phyloP scores from a whole-genome alignment of 2,113 vertebrate genomes.

The Lophius piscatorius region DNA sequence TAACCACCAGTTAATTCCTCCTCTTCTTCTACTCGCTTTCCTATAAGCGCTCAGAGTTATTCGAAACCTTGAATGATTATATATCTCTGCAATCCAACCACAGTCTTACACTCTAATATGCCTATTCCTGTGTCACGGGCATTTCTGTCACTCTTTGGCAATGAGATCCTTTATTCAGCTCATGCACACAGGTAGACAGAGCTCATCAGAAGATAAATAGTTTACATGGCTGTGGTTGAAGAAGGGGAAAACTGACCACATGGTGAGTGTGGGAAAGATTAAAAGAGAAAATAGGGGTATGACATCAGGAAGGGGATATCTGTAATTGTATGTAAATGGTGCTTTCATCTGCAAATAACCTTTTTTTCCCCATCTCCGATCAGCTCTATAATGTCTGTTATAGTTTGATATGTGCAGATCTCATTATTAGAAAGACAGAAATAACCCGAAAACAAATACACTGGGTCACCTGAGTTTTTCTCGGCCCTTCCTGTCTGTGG shows the following conservation, averaged over 20 bases:
- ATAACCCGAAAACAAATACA: slow-evolving; percentile 1
- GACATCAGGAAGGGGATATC: too few species aligned
- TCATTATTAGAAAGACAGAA: not conserved
- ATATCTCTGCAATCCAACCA: slow-evolving; percentile 16
- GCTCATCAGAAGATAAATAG: not conserved
- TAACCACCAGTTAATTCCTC: not conserved
- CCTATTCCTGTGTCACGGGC: slow-evolving; percentile 15
- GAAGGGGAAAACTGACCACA: not conserved
- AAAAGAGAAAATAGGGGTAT: too few species aligned
- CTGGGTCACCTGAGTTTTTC: slow-evolving; percentile 11
- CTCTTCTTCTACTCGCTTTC: slow-evolving; percentile 5
- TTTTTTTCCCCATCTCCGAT: too few species aligned
- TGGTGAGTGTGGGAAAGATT: not conserved
- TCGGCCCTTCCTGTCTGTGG: slow-evolving; percentile 8
- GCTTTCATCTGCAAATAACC: not conserved
- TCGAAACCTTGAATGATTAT: slow-evolving; percentile 8
- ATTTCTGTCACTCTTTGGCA: too few species aligned
- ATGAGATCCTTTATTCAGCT: slow-evolving; percentile 48
- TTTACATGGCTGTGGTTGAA: slow-evolving; percentile 5
- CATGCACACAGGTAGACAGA: slow-evolving; percentile 26
- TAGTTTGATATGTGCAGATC: not conserved
- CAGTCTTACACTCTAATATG: not conserved
- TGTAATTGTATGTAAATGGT: too few species aligned
- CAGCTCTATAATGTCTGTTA: too few species aligned
- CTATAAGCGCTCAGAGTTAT: slow-evolving; percentile 25